phyloP scores from a whole-genome alignment of 2,113 vertebrate species.

The Motacilla alba region DNA sequence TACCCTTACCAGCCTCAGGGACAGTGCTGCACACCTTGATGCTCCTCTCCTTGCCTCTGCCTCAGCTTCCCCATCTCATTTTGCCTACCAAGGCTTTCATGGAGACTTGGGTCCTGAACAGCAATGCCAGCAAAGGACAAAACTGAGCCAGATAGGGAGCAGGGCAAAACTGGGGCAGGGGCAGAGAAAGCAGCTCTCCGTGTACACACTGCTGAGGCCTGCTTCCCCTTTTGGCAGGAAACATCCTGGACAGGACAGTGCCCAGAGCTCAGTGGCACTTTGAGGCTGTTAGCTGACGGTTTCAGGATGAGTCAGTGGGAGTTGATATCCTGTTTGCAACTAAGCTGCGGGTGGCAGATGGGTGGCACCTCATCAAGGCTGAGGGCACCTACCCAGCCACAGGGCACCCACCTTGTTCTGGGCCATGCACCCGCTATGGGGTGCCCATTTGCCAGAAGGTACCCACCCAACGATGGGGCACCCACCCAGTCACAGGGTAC shows the following conservation, averaged over 20 bases:
- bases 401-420: not conserved
- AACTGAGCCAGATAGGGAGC: accelerated
- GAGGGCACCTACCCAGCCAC: not conserved
- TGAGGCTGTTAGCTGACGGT: not conserved
- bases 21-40: accelerated
- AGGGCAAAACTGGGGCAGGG: accelerated
- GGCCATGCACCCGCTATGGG: too few species aligned
- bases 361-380: not conserved
- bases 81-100: not conserved
- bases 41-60: not conserved
- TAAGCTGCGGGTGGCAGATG: not conserved
- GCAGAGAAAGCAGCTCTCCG: accelerated
- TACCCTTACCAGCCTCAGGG: not conserved
- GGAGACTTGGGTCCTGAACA: not conserved
- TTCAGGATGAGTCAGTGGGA: conserved; percentile 37
- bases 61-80: not conserved
- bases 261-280: accelerated
- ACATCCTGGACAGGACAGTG: not conserved
- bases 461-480: not conserved
- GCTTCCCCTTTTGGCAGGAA: not conserved
- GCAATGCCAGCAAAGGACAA: not conserved
- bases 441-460: not conserved
- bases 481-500: not conserved
- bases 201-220: accelerated
- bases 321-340: conserved; percentile 44